Conservation (phyloP, 1,140 invertebrate species). For the Heliconius eleuchia region DNA sequence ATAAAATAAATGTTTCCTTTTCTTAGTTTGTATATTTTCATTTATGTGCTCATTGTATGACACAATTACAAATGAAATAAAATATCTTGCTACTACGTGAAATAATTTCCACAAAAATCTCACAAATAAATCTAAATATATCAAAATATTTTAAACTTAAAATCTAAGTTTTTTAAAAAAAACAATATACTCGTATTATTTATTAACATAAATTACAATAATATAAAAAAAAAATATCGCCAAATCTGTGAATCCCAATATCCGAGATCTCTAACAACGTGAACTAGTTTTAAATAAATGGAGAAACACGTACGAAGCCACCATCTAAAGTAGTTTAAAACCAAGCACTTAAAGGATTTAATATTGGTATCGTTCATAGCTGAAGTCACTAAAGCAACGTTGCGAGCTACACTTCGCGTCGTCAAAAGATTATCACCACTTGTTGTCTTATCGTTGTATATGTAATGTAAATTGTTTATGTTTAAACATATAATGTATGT, state of each 20-base stretch:
- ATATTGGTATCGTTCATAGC: neutral
- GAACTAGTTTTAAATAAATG: neutral
- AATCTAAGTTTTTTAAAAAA: too few species aligned
- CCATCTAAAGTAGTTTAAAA: neutral
- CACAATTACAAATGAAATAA: too few species aligned
- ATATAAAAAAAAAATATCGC: neutral
- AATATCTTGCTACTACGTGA: too few species aligned
- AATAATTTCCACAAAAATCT: too few species aligned
- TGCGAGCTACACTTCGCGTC: neutral
- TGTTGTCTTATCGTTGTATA: neutral
- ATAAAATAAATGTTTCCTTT: too few species aligned
- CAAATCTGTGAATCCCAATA: neutral
- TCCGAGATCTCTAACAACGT: neutral
- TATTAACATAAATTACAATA: too few species aligned
- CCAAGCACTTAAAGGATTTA: slow-evolving; percentile 1
- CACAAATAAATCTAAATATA: too few species aligned
- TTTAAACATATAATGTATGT: neutral
- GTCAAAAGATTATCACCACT: slow-evolving; percentile 1
- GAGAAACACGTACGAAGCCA: neutral
- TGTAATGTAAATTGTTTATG: neutral
- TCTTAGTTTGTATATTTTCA: too few species aligned
- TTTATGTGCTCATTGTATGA: too few species aligned
- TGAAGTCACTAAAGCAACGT: neutral
- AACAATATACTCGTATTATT: too few species aligned
- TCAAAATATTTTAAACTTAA: too few species aligned